Evolutionary conservation across 2,888 invertebrate genomes (phyloP), one percentile per base, ranked within the genome.

Genomic region (Sepiola atlantica): DNA sequence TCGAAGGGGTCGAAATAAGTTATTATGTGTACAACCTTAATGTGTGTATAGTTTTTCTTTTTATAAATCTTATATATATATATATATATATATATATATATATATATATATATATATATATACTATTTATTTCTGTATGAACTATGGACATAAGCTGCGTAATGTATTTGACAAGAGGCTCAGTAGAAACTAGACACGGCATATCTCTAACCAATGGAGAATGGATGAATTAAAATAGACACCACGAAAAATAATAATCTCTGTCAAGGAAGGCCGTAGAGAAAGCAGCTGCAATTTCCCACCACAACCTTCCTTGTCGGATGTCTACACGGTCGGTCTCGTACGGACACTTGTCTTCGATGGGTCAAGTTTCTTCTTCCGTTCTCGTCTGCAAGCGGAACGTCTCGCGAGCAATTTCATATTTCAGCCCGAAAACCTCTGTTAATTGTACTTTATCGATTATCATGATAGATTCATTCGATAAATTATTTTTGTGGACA

Each of bases 41-140:
- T n/a, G n/a, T n/a, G n/a, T n/a, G n/a, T n/a, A n/a, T n/a, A n/a
- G n/a, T n/a, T n/a, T n/a, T n/a, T n/a, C n/a, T n/a, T n/a, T n/a
- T n/a, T n/a, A n/a, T n/a, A n/a, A n/a, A n/a, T n/a, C n/a, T n/a
- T 28, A n/a, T 16, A 77, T 32, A 77, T 32, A 77, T 77, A 77
- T 77, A 77, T 32, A 77, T 32, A 77, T 77, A 77, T 77, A 77
- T 77, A 77, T 77, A 77, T 77, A 77, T 77, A 77, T 77, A 77
- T 77, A n/a, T 77, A n/a, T 77, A n/a, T 77, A n/a, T 77, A n/a
- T 32, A n/a, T 77, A 16, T 77, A 77, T 32, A 12, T 28, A 1
- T 24, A n/a, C 0, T 32, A 32, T 77, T 32, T 14, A 3, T 10
- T 24, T 32, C 12, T 77, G 3, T 14, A 77, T 18, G 32, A 16